Evolutionary conservation across 2,888 invertebrate species (phyloP).

Genomic region (Trachelus tabidus): DNA sequence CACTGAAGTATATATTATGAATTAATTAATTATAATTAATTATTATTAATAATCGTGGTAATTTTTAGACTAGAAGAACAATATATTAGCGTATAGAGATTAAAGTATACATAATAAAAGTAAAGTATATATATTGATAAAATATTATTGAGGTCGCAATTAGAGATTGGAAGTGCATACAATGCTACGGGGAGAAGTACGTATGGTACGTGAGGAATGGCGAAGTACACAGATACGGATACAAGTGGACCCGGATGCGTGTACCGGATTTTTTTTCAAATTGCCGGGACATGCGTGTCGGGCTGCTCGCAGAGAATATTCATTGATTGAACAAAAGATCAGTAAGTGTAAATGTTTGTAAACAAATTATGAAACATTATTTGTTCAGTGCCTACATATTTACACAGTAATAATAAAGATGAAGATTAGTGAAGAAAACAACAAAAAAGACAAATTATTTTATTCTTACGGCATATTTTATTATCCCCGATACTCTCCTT

Average conservation of each 20-base stretch:
- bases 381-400: conserved; percentile 67
- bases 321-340: conserved; percentile 60
- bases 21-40: conserved; percentile 31
- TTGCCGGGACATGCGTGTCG: conserved; percentile 23
- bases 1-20: conserved; percentile 42
- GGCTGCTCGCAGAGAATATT: conserved; percentile 54
- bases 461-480: neutral
- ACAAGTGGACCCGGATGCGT: conserved; percentile 39
- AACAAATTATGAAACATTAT: conserved; percentile 66
- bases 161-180: conserved; percentile 58
- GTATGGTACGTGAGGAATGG: conserved; percentile 13
- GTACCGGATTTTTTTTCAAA: neutral
- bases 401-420: conserved; percentile 65
- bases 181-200: conserved; percentile 42
- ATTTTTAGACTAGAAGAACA: conserved; percentile 62
- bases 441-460: neutral
- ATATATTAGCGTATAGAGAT: conserved; percentile 62
- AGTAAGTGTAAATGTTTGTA: conserved; percentile 66
- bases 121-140: conserved; percentile 56
- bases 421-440: conserved; percentile 55
- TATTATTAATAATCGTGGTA: conserved; percentile 59
- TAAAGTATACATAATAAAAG: conserved; percentile 55
- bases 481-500: neutral
- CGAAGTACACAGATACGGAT: conserved; percentile 40
- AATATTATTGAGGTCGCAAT: conserved; percentile 60